Evolutionary conservation across 2,797 vertebrate species (phyloP).

Genomic region (Cirrhinus mrigala): DNA sequence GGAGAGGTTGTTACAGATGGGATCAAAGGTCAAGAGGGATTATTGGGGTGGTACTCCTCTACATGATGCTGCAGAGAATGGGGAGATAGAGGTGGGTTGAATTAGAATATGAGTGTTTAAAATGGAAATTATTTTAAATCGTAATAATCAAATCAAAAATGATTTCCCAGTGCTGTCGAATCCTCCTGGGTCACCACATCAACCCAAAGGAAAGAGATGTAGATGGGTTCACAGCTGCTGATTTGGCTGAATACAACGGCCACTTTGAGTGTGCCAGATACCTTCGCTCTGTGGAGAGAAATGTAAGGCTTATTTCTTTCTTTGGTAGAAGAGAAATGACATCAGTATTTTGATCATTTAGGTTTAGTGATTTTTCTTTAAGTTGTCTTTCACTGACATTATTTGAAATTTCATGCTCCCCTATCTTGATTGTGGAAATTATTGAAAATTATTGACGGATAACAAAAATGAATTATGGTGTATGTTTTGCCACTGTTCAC

Average conservation of each 20-base stretch:
- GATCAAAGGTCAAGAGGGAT: constrained; percentile 80
- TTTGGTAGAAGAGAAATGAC: not conserved
- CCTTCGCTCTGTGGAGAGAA: constrained; percentile 73
- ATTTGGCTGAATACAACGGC: constrained; percentile 85
- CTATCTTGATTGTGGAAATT: not conserved
- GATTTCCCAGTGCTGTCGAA: constrained; percentile 81
- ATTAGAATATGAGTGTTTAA: not conserved
- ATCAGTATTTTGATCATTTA: not conserved
- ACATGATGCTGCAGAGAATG: constrained; percentile 88
- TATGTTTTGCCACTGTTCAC: not conserved
- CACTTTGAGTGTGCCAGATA: constrained; percentile 82
- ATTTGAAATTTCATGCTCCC: not conserved
- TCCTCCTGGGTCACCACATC: constrained; percentile 77
- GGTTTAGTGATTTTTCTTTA: not conserved
- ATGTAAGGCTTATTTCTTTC: constrained; percentile 70
- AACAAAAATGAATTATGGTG: not conserved
- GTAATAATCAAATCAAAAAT: not conserved
- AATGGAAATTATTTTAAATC: not conserved
- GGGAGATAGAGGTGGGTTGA: constrained; percentile 80
- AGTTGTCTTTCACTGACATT: not conserved
- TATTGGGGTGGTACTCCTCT: constrained; percentile 87
- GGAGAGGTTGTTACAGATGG: constrained; percentile 80
- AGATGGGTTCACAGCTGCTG: constrained; percentile 82
- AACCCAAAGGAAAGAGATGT: constrained; percentile 76
- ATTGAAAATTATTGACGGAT: not conserved